Evolutionary conservation across 1,140 invertebrate species (phyloP).

Genomic region (Zaprionus tsacasi): DNA sequence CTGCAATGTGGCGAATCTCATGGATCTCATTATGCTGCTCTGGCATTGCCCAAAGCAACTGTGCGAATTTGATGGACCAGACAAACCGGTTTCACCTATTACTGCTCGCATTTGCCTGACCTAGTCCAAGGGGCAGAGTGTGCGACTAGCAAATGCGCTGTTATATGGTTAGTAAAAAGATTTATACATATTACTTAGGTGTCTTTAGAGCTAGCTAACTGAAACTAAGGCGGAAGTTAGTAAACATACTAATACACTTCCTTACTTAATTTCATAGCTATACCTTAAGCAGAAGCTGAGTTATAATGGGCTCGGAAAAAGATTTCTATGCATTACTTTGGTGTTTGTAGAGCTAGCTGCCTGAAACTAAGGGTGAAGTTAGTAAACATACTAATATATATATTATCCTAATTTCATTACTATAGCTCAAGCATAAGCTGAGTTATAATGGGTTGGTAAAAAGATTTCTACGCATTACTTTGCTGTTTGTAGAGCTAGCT

Average conservation of each 20-base stretch:
- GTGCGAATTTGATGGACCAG: constrained; percentile 20
- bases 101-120: not conserved
- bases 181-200: not conserved
- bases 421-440: no score
- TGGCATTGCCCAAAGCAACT: constrained; percentile 27
- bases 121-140: not conserved
- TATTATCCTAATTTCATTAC: no score
- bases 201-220: not conserved
- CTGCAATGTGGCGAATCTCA: not conserved
- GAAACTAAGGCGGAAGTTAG: no score
- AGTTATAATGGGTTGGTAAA: not conserved
- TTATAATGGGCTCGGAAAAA: no score
- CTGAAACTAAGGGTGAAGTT: no score
- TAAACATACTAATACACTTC: no score
- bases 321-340: no score
- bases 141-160: not conserved
- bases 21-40: constrained; percentile 1
- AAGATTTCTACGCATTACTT: no score
- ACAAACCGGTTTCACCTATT: constrained; percentile 21
- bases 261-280: no score
- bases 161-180: not conserved
- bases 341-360: no score
- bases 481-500: not conserved
- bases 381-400: no score
- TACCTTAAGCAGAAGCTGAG: no score